A percentile compares a stretch with the other conserved stretches of the same genome.
These are phyloP conservation scores for Resseliella maxima DNA, from an alignment of 2,888 invertebrate genomes.

Conservation along the genomic window DNA sequence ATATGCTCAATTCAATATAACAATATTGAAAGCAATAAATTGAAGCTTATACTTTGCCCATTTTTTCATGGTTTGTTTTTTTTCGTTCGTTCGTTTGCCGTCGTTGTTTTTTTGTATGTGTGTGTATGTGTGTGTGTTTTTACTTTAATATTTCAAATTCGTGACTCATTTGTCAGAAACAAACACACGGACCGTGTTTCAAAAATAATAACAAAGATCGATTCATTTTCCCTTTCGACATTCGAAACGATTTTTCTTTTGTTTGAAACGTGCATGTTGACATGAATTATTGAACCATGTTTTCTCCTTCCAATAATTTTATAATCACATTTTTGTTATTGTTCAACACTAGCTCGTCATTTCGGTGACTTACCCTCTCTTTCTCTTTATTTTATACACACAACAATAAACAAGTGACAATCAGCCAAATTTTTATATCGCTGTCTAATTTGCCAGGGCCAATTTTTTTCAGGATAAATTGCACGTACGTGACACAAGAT, in stretches of 20 bases:
- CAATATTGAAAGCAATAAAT: slow-evolving; percentile 16
- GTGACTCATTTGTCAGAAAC: slow-evolving; percentile 44
- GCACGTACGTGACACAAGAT: not conserved
- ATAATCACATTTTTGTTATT: not conserved
- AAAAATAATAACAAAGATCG: slow-evolving; percentile 37
- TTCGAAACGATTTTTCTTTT: slow-evolving; percentile 27
- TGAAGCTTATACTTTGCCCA: not conserved
- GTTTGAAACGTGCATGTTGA: not conserved
- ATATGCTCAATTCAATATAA: slow-evolving; percentile 32
- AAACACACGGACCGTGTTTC: slow-evolving; percentile 20
- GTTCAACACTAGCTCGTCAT: not conserved
- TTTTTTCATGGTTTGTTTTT: not conserved
- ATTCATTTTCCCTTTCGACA: slow-evolving; percentile 28
- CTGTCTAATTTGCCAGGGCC: not conserved
- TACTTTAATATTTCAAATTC: not conserved
- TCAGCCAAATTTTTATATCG: slow-evolving; percentile 10
- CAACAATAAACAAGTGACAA: slow-evolving; percentile 38
- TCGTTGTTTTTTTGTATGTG: not conserved
- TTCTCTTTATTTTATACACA: not conserved
- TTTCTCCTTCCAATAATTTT: not conserved
- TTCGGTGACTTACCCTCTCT: not conserved
- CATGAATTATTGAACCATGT: slow-evolving; percentile 18
- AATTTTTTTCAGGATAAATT: not conserved
- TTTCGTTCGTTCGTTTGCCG: not conserved
- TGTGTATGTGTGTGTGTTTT: not conserved